Evolutionary conservation across 2,113 vertebrate species (phyloP).

Genomic region (Cyprinodon variegatus): DNA sequence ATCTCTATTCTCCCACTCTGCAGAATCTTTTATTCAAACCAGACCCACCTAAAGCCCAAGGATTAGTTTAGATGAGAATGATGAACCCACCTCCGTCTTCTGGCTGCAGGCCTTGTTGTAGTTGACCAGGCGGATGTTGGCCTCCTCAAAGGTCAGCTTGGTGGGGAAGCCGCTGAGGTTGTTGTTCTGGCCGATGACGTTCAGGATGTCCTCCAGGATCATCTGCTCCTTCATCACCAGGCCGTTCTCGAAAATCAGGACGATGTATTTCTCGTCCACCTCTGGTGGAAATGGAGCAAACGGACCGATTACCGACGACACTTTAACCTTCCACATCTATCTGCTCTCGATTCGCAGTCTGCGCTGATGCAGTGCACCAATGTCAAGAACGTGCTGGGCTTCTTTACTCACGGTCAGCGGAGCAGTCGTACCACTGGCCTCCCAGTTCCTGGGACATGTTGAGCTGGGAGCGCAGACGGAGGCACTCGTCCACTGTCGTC

Average conservation of each 20-base stretch:
- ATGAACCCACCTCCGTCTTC: conserved; percentile 75
- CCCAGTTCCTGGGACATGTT: conserved; percentile 83
- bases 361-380: too few relatives aligned
- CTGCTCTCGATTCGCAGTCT: background rate
- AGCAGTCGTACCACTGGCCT: conserved; percentile 88
- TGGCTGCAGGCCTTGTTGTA: conserved; percentile 90
- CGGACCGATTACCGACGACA: too few relatives aligned
- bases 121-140: conserved; percentile 92
- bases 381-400: background rate
- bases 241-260: conserved; percentile 94
- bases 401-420: conserved; percentile 82
- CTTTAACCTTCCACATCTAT: background rate
- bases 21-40: too few relatives aligned
- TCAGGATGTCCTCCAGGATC: conserved; percentile 92
- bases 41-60: too few relatives aligned
- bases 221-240: conserved; percentile 85
- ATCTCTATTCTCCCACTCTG: too few relatives aligned
- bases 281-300: conserved; percentile 68
- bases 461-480: conserved; percentile 86
- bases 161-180: conserved; percentile 85
- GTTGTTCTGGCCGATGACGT: conserved; percentile 87
- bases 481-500: conserved; percentile 83
- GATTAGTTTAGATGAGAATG: too few relatives aligned
- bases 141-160: conserved; percentile 92
- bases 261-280: conserved; percentile 92